Percentiles rank a stretch among this genome's conserved stretches.
These are phyloP conservation scores for Schizaphis graminum DNA, from an alignment of 2,888 invertebrate genomes.

Conservation along the genomic window DNA sequence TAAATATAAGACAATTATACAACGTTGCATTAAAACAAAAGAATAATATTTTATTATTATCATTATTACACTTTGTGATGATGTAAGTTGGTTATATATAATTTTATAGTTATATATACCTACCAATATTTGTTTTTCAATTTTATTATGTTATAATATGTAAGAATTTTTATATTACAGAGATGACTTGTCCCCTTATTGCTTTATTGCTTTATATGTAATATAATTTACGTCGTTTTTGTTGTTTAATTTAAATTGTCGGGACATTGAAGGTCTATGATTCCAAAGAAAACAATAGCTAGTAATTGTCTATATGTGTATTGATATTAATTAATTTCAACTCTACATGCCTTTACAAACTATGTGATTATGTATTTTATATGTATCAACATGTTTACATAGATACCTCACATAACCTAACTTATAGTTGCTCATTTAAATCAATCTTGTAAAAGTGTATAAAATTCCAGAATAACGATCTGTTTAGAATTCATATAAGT, in stretches of 20 bases:
- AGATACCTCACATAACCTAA: neutral
- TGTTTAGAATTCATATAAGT: too few relatives aligned
- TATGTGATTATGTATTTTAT: too few relatives aligned
- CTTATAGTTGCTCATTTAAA: neutral
- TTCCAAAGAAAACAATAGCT: neutral
- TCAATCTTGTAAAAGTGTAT: neutral
- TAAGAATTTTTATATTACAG: neutral
- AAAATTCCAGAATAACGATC: neutral
- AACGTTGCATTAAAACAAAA: neutral
- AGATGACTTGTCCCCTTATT: neutral
- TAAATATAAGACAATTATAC: neutral
- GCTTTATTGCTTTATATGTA: neutral
- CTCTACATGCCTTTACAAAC: neutral
- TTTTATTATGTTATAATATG: neutral
- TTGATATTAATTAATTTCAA: neutral
- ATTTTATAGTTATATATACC: neutral
- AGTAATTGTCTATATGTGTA: neutral
- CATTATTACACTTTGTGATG: neutral
- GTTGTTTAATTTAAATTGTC: neutral
- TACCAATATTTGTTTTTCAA: neutral
- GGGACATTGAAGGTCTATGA: neutral
- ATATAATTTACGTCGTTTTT: neutral
- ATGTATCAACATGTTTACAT: too few relatives aligned
- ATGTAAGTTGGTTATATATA: neutral
- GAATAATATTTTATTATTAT: neutral